Percentiles rank a stretch among this genome's conserved stretches.
These are phyloP conservation scores for Drosophila yooni DNA, from an alignment of 2,888 invertebrate genomes.

Conservation along the genomic window DNA sequence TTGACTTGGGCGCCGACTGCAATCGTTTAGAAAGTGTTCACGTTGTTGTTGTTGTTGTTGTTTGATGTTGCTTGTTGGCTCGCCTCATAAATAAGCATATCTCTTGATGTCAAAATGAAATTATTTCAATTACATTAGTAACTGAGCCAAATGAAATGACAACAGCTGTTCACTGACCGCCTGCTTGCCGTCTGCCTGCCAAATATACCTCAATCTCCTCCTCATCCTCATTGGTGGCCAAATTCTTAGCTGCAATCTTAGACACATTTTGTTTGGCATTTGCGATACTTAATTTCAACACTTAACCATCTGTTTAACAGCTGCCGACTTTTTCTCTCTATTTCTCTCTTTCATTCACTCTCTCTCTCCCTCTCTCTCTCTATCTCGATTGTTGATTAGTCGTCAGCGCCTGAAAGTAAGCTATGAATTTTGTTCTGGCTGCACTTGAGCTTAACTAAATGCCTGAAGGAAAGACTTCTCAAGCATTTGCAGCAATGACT, in stretches of 20 bases:
- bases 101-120: slow-evolving; percentile 68
- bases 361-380: background rate
- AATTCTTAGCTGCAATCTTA: slow-evolving; percentile 18
- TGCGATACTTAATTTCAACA: slow-evolving; percentile 49
- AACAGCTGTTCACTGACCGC: slow-evolving; percentile 36
- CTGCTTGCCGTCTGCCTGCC: background rate
- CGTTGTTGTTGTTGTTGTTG: slow-evolving; percentile 11
- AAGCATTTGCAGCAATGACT: slow-evolving; percentile 22
- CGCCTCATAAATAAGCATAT: slow-evolving; percentile 66
- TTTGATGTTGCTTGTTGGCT: slow-evolving; percentile 26
- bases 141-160: slow-evolving; percentile 49
- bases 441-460: slow-evolving; percentile 3
- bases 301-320: slow-evolving; percentile 34
- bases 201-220: slow-evolving; percentile 9
- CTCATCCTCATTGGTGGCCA: slow-evolving; percentile 13
- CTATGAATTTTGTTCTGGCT: slow-evolving; percentile 13
- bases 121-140: slow-evolving; percentile 78
- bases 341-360: background rate
- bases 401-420: slow-evolving; percentile 18
- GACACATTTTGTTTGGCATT: slow-evolving; percentile 30
- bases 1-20: slow-evolving; percentile 15
- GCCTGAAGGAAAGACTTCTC: background rate
- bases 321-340: background rate
- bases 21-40: slow-evolving; percentile 36
- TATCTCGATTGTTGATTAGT: slow-evolving; percentile 32